These are phyloP conservation scores for Melanotaenia nigrans DNA, from an alignment of 2,797 vertebrate species.

Conservation along the genomic window DNA sequence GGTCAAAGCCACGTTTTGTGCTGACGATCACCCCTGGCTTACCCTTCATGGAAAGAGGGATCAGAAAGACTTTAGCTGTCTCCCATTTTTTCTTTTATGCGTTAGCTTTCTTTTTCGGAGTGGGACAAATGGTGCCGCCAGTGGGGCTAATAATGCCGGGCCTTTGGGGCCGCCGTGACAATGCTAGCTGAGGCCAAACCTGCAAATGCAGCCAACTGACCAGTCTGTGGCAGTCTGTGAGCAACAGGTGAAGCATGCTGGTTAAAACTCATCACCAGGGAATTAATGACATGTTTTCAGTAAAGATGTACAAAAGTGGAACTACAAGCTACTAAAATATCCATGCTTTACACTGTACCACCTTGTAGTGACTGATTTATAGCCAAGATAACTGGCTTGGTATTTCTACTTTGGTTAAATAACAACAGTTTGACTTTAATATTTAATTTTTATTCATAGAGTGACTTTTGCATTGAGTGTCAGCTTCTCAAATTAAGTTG, in stretches of 20 bases:
- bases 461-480: too few relatives aligned
- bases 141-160: slow-evolving; percentile 69
- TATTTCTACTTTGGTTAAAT: too few relatives aligned
- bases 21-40: slow-evolving; percentile 82
- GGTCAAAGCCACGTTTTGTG: slow-evolving; percentile 79
- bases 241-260: slow-evolving; percentile 8
- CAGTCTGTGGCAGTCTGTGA: slow-evolving; percentile 5
- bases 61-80: slow-evolving; percentile 83
- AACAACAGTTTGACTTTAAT: too few relatives aligned
- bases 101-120: slow-evolving; percentile 74
- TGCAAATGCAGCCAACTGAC: slow-evolving; percentile 67
- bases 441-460: too few relatives aligned
- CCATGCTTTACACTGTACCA: too few relatives aligned
- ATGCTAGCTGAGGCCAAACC: slow-evolving; percentile 67
- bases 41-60: slow-evolving; percentile 81
- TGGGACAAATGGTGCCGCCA: slow-evolving; percentile 74
- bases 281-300: too few relatives aligned
- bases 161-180: slow-evolving; percentile 67
- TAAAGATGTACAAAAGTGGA: too few relatives aligned
- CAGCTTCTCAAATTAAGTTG: too few relatives aligned
- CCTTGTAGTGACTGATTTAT: too few relatives aligned
- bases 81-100: slow-evolving; percentile 77
- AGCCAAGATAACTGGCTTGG: too few relatives aligned
- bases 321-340: too few relatives aligned
- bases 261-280: neutral